Evolutionary conservation across 2,888 invertebrate species (phyloP).

Genomic region (Sarcophaga variegata): DNA sequence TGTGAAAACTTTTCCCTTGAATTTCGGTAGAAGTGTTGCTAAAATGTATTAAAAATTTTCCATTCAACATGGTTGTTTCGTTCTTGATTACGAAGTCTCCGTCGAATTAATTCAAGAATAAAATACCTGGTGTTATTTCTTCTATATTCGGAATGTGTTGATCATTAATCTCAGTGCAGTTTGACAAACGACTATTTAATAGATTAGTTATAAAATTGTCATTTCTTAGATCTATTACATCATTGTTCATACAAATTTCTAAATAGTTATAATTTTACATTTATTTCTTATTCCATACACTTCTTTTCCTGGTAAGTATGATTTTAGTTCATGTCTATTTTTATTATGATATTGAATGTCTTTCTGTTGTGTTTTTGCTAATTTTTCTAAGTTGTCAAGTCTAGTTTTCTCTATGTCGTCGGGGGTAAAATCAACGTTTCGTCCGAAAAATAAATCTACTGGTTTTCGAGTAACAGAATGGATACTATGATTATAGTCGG

Average conservation of each 20-base stretch:
- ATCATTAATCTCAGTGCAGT: constrained; percentile 53
- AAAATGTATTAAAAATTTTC: constrained; percentile 47
- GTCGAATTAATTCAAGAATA: constrained; percentile 64
- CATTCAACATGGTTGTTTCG: constrained; percentile 15
- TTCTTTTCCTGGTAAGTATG: neutral
- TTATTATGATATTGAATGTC: no score
- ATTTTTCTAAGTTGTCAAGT: neutral
- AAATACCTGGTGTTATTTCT: constrained; percentile 57
- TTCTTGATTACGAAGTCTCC: constrained; percentile 20
- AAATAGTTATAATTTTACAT: neutral
- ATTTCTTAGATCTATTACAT: constrained; percentile 59
- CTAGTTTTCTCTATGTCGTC: neutral
- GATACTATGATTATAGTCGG: neutral
- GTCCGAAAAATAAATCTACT: neutral
- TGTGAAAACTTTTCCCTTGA: constrained; percentile 37
- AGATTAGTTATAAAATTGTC: constrained; percentile 62
- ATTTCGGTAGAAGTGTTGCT: constrained; percentile 54
- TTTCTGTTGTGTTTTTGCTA: neutral
- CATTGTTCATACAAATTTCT: constrained; percentile 52
- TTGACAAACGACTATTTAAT: constrained; percentile 61
- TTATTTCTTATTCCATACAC: no score
- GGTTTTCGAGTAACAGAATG: neutral
- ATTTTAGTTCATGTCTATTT: neutral
- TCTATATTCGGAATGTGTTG: constrained; percentile 60
- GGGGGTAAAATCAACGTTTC: neutral